Percentiles rank a stretch among this genome's conserved stretches.
Evolutionary conservation across 2,797 vertebrate species (phyloP).

Genomic region (Carcharodon carcharias): DNA sequence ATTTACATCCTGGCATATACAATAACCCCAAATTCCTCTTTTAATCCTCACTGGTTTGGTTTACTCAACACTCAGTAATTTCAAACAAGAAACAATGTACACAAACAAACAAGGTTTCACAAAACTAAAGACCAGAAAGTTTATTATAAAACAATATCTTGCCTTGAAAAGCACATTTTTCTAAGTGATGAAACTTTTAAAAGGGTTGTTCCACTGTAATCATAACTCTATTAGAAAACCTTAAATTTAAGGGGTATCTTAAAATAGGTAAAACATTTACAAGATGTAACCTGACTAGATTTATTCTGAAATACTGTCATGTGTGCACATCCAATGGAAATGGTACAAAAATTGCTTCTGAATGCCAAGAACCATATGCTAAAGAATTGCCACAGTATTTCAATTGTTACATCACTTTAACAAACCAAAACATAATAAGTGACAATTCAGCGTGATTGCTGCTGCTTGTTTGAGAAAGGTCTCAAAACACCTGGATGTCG

Average conservation of each 20-base stretch:
- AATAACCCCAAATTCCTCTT: slow-evolving; percentile 4
- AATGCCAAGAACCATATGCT: not conserved
- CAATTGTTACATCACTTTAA: slow-evolving; percentile 13
- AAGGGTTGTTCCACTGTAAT: not conserved
- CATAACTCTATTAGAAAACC: not conserved
- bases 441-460: not conserved
- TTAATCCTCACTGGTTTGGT: slow-evolving; percentile 30
- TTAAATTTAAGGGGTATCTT: not conserved
- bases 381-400: not conserved
- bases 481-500: not conserved
- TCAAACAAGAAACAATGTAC: not conserved
- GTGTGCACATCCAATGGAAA: slow-evolving; percentile 28
- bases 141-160: slow-evolving; percentile 32
- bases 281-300: slow-evolving; percentile 25
- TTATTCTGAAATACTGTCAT: slow-evolving; percentile 30
- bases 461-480: not conserved
- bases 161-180: not conserved
- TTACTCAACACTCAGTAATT: slow-evolving; percentile 27
- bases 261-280: slow-evolving; percentile 1
- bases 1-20: slow-evolving; percentile 30
- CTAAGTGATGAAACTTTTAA: not conserved
- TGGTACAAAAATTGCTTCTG: slow-evolving; percentile 22
- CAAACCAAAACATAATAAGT: not conserved
- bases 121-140: slow-evolving; percentile 7
- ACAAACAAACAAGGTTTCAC: slow-evolving; percentile 20